Evolutionary conservation across 64 coral and sea anemone species (phyloP), one percentile per base, ranked within the genome.

Genomic region (Trachythela sp.): DNA sequence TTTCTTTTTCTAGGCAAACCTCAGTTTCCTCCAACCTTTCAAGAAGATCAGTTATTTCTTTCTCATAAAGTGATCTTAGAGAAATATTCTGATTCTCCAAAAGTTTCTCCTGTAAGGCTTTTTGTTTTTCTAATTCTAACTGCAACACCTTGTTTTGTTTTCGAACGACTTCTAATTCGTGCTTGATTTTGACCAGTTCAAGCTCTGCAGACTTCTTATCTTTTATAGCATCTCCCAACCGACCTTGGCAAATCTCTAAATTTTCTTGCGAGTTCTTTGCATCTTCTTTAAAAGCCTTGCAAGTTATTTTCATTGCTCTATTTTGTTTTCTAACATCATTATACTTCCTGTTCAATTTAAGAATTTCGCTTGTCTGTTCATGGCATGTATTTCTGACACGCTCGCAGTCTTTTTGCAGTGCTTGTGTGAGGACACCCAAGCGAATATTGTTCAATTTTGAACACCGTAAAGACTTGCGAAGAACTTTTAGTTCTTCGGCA

Each of bases 91-190:
- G 33, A 80, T 80, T 80, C 2, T 80, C 37, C 20, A 80, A 39
- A 15, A 80, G 30, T 36, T 38, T 39, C 15, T 38, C 20, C 33
- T 80, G 31, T 8, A 80, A 80, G 13, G 15, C 2, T 30, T 30
- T 36, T 37, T 80, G 75, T 9, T 80, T 80, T 80, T 80, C 32
- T 80, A 80, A 80, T 80, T 80, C 75, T 18, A 80, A 80, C 31
- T 39, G 13, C 10, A 80, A 37, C 14, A 37, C 30, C 30, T 80
- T 80, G 33, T 39, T 37, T 39, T 80, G 31, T 80, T 80, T 80
- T 22, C 33, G 31, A 37, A 80, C 37, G 13, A 15, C 13, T 38
- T 80, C 75, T 22, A 80, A 36, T 80, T 80, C 27, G 15, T 80
- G 31, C 13, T 80, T 80, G 31, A 80, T 39, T 80, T 38, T 35